Conservation (phyloP, 2,797 vertebrate genomes). For the Silurus aristotelis region DNA sequence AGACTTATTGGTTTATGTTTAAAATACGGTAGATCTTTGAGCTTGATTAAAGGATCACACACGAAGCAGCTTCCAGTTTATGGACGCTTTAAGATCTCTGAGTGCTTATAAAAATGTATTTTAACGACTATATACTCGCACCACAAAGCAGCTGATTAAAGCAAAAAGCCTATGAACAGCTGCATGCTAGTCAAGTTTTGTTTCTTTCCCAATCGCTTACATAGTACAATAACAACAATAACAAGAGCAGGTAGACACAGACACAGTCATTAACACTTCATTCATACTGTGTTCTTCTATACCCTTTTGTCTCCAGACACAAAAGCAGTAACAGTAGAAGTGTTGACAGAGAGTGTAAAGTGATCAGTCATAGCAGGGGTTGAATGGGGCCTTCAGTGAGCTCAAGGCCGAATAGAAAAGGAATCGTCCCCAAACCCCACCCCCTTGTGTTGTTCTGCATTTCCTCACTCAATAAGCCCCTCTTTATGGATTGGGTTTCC, state of each 20-base stretch:
- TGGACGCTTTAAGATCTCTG: conserved; percentile 3
- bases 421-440: conserved; percentile 41
- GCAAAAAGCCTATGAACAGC: background rate
- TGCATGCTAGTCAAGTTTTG: conserved; percentile 10
- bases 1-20: background rate
- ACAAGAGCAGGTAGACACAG: conserved; percentile 27
- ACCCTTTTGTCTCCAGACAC: conserved; percentile 63
- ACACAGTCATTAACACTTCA: conserved; percentile 30
- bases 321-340: conserved; percentile 65
- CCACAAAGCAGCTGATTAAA: background rate
- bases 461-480: conserved; percentile 58
- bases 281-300: conserved; percentile 43
- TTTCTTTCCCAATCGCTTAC: conserved; percentile 14
- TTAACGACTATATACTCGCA: background rate
- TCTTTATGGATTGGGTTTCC: conserved; percentile 54
- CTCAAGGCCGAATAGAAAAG: conserved; percentile 52
- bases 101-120: conserved; percentile 12
- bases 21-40: background rate
- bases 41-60: background rate
- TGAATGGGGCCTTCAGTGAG: conserved; percentile 22
- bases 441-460: conserved; percentile 62
- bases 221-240: conserved; percentile 5
- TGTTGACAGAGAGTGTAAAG: conserved; percentile 70
- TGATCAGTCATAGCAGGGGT: conserved; percentile 49
- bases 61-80: conserved; percentile 2